phyloP scores from a whole-genome alignment of 2,113 vertebrate genomes.

The Gymnarchus niloticus region DNA sequence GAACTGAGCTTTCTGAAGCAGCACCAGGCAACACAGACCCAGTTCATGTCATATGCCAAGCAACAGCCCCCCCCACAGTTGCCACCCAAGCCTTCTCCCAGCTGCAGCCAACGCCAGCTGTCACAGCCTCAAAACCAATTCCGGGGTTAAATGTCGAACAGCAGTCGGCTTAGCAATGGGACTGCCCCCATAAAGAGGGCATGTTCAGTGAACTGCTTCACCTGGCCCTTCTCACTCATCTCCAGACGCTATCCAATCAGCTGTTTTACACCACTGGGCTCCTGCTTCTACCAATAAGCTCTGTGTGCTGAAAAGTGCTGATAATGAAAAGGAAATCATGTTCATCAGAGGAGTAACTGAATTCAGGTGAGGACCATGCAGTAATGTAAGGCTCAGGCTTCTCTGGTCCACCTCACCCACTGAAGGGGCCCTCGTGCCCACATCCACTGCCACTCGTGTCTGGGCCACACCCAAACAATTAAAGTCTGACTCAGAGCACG shows the following conservation, averaged over 20 bases:
- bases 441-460: neutral
- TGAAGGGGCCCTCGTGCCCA: neutral
- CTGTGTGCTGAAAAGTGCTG: neutral
- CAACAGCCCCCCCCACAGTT: neutral
- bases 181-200: too few relatives aligned
- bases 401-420: neutral
- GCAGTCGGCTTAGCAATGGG: neutral
- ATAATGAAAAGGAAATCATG: neutral
- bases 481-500: neutral
- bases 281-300: neutral
- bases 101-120: neutral
- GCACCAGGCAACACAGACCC: neutral
- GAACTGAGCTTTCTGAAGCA: neutral
- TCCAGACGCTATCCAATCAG: neutral
- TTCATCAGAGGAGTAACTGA: neutral
- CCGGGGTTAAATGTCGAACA: conserved; percentile 3
- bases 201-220: neutral
- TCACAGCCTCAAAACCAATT: neutral
- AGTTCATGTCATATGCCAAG: neutral
- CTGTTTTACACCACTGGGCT: neutral
- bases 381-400: neutral
- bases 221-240: neutral
- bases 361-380: neutral
- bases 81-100: neutral
- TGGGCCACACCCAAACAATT: neutral